phyloP scores from a whole-genome alignment of 1,140 invertebrate genomes.

The Neomicropteryx cornuta region DNA sequence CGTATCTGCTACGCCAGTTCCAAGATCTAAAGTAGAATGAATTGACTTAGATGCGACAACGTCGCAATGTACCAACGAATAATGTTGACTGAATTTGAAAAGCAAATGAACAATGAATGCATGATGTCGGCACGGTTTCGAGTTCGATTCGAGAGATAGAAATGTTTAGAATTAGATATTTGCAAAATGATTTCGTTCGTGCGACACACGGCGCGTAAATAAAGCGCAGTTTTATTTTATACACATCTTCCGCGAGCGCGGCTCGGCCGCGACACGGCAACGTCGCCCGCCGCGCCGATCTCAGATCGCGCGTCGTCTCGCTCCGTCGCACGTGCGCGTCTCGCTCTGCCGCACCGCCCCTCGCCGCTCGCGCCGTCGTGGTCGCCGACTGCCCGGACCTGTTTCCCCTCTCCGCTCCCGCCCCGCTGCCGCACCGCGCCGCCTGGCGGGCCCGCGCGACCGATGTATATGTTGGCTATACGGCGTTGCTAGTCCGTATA shows the following conservation, averaged over 20 bases:
- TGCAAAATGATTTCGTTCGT: too few relatives aligned
- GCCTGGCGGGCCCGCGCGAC: conserved; percentile 24
- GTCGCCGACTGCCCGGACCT: neutral
- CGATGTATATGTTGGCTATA: conserved; percentile 31
- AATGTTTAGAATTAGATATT: too few relatives aligned
- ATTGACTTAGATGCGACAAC: too few relatives aligned
- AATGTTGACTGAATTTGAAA: too few relatives aligned
- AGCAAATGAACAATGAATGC: too few relatives aligned
- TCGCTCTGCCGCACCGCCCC: conserved; percentile 25
- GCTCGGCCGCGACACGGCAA: conserved; percentile 18
- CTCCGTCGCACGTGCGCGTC: conserved; percentile 10
- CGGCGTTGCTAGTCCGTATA: conserved; percentile 42
- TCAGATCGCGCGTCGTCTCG: conserved; percentile 2
- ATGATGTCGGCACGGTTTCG: too few relatives aligned
- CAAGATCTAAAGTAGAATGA: too few relatives aligned
- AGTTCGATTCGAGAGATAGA: too few relatives aligned
- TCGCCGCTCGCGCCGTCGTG: conserved; percentile 10
- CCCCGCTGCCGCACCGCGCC: conserved; percentile 16
- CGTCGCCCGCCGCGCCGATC: conserved; percentile 21
- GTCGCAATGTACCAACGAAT: too few relatives aligned
- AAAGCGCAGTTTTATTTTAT: too few relatives aligned
- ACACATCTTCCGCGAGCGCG: conserved; percentile 10
- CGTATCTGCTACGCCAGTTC: too few relatives aligned
- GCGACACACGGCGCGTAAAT: too few relatives aligned
- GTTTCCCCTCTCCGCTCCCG: conserved; percentile 1